These are phyloP conservation scores for Xerus rutilus DNA, from an alignment of 2,797 vertebrate species.

Conservation along the genomic window DNA sequence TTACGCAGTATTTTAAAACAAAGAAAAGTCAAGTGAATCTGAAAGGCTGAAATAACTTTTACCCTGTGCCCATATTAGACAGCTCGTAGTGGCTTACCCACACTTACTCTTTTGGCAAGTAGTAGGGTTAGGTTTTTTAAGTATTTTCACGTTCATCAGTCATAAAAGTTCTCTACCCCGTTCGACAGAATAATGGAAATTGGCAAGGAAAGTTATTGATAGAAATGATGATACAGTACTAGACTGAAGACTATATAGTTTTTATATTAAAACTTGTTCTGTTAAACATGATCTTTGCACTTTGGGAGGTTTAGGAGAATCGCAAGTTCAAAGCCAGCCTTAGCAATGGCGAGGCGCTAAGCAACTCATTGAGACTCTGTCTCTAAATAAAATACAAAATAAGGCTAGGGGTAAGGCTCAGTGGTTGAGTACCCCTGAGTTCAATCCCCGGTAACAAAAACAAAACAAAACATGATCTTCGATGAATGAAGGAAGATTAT, in stretches of 20 bases:
- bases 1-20: neutral
- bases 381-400: too few species aligned
- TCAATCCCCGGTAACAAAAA: too few species aligned
- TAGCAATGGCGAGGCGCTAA: too few species aligned
- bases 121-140: neutral
- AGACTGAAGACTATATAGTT: neutral
- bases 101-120: neutral
- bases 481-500: neutral
- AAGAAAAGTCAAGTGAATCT: neutral
- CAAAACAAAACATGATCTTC: neutral
- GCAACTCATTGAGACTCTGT: too few species aligned
- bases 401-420: too few species aligned
- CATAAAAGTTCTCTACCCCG: neutral
- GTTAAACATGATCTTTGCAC: neutral
- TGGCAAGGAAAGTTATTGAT: neutral
- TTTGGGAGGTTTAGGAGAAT: too few species aligned
- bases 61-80: neutral
- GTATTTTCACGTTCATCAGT: neutral
- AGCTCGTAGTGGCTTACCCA: neutral
- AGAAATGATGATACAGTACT: neutral
- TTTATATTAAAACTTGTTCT: neutral
- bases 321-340: too few species aligned
- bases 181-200: slow-evolving; percentile 40
- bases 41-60: neutral
- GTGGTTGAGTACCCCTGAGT: too few species aligned